A percentile compares a stretch with the other conserved stretches of the same genome.
These are phyloP conservation scores for Diarsia mendica DNA, from an alignment of 2,888 invertebrate species.

Conservation along the genomic window DNA sequence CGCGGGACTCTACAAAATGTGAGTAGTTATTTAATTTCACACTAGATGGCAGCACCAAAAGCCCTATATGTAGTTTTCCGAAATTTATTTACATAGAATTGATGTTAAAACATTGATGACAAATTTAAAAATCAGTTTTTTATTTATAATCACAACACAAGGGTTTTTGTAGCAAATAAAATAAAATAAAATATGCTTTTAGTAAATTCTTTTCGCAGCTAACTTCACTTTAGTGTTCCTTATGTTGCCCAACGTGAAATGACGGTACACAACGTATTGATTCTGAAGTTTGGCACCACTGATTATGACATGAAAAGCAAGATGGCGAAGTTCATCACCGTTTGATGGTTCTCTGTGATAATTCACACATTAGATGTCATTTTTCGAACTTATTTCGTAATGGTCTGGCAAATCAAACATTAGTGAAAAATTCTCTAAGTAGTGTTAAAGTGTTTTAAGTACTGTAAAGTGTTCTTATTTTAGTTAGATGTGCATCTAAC, in stretches of 20 bases:
- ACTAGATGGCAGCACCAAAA: conserved; percentile 55
- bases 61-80: neutral
- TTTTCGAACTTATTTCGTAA: conserved; percentile 83
- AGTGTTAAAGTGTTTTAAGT: conserved; percentile 78
- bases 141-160: neutral
- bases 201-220: conserved; percentile 16
- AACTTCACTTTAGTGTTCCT: conserved; percentile 69
- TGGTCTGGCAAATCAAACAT: conserved; percentile 75
- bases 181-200: neutral
- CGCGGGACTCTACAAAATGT: neutral
- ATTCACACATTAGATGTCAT: conserved; percentile 84
- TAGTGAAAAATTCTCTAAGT: conserved; percentile 74
- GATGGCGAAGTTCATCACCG: conserved; percentile 90
- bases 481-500: conserved; percentile 85
- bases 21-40: conserved; percentile 14
- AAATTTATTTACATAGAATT: neutral
- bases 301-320: conserved; percentile 88
- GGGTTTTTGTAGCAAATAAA: neutral
- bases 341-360: conserved; percentile 87
- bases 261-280: conserved; percentile 71
- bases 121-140: neutral
- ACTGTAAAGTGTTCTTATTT: conserved; percentile 73
- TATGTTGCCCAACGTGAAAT: conserved; percentile 76
- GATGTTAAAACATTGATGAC: neutral
- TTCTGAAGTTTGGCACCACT: conserved; percentile 80